Conservation (phyloP, 2,797 vertebrate species). For the Alcedo atthis region DNA sequence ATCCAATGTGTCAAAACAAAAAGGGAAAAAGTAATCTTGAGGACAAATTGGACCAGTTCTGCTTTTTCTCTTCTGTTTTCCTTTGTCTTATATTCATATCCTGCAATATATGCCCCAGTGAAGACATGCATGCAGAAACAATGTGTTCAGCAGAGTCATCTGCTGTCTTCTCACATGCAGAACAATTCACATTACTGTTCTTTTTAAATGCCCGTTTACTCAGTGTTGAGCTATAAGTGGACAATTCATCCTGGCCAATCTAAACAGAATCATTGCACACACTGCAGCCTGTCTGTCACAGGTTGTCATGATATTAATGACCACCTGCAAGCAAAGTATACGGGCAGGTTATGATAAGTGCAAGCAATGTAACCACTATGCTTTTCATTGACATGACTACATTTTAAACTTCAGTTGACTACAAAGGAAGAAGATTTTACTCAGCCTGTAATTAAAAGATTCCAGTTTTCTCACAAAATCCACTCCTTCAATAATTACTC, state of each 20-base stretch:
- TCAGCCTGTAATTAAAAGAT: conserved; percentile 22
- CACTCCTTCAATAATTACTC: background rate
- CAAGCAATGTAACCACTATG: background rate
- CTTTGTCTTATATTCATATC: background rate
- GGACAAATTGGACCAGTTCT: background rate
- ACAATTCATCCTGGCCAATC: background rate
- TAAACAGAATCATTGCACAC: background rate
- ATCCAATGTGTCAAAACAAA: background rate
- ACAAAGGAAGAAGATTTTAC: conserved; percentile 42
- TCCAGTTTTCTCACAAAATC: conserved; percentile 34
- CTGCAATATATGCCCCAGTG: background rate
- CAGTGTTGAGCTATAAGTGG: background rate
- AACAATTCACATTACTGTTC: background rate
- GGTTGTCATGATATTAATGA: conserved; percentile 43
- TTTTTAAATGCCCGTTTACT: background rate
- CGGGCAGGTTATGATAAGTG: conserved; percentile 5
- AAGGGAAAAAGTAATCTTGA: background rate
- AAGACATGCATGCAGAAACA: background rate
- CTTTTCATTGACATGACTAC: background rate
- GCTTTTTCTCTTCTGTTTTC: background rate
- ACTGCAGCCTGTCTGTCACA: background rate
- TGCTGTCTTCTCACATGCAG: background rate
- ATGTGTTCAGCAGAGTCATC: background rate
- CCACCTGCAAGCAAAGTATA: conserved; percentile 40
- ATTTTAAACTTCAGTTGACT: conserved; percentile 27